Evolutionary conservation across 2,113 vertebrate genomes (phyloP).

Genomic region (Chrysemys picta): DNA sequence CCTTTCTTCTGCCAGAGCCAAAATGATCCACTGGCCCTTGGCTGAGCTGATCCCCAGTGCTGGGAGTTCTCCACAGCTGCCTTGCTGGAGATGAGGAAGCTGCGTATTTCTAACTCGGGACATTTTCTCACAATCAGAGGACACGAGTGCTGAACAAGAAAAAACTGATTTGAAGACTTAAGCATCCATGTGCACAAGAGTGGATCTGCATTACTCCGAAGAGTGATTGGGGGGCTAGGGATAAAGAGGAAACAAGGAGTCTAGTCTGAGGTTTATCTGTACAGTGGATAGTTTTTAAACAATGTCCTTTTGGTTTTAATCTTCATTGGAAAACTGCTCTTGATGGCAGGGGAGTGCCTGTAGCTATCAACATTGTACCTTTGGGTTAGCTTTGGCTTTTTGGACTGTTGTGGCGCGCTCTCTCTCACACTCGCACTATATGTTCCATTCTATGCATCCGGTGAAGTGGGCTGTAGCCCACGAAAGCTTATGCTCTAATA

Average conservation of each 20-base stretch:
- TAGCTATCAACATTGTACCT: not conserved
- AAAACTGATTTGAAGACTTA: constrained; percentile 73
- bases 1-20: constrained; percentile 80
- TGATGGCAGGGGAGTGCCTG: not conserved
- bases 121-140: constrained; percentile 79
- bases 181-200: constrained; percentile 69
- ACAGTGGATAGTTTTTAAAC: not conserved
- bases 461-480: no score
- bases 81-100: constrained; percentile 91
- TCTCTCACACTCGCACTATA: no score
- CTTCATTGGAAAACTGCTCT: constrained; percentile 3
- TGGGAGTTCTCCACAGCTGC: constrained; percentile 92
- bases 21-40: constrained; percentile 85
- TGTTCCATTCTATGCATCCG: no score
- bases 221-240: constrained; percentile 39
- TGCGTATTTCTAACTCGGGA: constrained; percentile 89
- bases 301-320: not conserved
- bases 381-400: not conserved
- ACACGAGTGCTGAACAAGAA: constrained; percentile 76
- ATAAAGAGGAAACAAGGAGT: constrained; percentile 66
- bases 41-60: constrained; percentile 87
- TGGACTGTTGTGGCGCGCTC: not conserved
- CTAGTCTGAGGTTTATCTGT: not conserved
- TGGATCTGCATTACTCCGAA: constrained; percentile 58
- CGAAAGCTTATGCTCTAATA: no score